These are phyloP conservation scores for Climacteris rufus DNA, from an alignment of 2,113 vertebrate species.

Conservation along the genomic window DNA sequence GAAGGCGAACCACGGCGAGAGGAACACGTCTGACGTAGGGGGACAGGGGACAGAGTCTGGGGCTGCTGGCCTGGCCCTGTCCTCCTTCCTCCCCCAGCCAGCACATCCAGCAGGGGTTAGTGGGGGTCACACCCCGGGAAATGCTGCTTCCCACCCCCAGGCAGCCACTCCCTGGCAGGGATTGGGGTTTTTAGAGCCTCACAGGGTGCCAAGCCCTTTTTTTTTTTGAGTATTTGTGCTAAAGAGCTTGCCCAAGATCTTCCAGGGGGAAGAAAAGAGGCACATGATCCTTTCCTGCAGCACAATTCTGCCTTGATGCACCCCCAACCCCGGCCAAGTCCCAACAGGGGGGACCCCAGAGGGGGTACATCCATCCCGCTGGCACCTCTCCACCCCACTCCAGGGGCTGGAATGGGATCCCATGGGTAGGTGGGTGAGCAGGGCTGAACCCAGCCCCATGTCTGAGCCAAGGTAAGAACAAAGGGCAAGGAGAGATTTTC, in stretches of 20 bases:
- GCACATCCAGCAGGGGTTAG: not conserved
- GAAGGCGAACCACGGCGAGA: not conserved
- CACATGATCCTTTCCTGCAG: not conserved
- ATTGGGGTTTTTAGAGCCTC: not conserved
- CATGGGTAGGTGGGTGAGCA: rapidly evolving
- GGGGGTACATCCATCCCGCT: not conserved
- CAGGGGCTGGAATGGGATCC: not conserved
- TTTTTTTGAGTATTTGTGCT: not conserved
- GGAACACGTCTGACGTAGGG: rapidly evolving
- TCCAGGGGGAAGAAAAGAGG: not conserved
- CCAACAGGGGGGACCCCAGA: not conserved
- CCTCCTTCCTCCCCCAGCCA: not conserved
- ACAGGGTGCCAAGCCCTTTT: rapidly evolving
- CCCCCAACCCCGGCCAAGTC: too few species aligned
- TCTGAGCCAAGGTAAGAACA: not conserved
- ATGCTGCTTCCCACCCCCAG: not conserved
- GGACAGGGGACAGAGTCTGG: not conserved
- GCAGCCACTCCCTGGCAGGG: not conserved
- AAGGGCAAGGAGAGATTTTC: not conserved
- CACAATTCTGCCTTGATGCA: not conserved
- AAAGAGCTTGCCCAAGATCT: not conserved
- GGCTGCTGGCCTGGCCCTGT: not conserved
- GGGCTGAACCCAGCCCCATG: not conserved
- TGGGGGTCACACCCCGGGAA: not conserved
- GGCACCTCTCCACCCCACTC: not conserved